phyloP scores from a whole-genome alignment of 1,140 invertebrate species.

The Euwallacea similis region DNA sequence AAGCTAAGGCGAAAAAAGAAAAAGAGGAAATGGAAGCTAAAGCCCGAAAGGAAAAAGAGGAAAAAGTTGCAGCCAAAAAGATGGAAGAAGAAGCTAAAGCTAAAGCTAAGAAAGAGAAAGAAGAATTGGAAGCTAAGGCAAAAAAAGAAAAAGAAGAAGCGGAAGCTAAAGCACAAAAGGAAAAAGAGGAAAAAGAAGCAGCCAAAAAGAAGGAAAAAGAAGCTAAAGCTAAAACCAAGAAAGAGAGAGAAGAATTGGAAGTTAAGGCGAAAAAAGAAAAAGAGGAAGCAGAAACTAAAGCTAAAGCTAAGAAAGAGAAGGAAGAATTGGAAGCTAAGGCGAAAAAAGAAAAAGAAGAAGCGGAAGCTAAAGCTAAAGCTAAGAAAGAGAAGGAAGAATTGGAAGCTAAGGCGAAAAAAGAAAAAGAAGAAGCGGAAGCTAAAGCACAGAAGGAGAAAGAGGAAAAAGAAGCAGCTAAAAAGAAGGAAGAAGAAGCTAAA shows the following conservation, averaged over 20 bases:
- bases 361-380: slow-evolving; percentile 37
- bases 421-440: slow-evolving; percentile 31
- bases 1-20: background rate
- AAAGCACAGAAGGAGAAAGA: slow-evolving; percentile 36
- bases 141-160: slow-evolving; percentile 39
- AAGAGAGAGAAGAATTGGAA: slow-evolving; percentile 12
- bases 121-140: slow-evolving; percentile 39
- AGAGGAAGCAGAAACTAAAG: slow-evolving; percentile 32
- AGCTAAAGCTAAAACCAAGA: slow-evolving; percentile 20
- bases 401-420: background rate
- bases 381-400: slow-evolving; percentile 12
- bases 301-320: slow-evolving; percentile 34
- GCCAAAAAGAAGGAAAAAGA: slow-evolving; percentile 26
- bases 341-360: too few species aligned
- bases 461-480: slow-evolving; percentile 37
- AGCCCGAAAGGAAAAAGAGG: slow-evolving; percentile 18
- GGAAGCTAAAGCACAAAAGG: slow-evolving; percentile 29
- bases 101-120: slow-evolving; percentile 40
- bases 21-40: slow-evolving; percentile 24
- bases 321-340: slow-evolving; percentile 37
- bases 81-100: slow-evolving; percentile 40
- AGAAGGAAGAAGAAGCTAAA: slow-evolving; percentile 28
- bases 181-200: slow-evolving; percentile 22
- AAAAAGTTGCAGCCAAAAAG: slow-evolving; percentile 37
- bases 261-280: slow-evolving; percentile 6